Percentiles rank a stretch among this genome's conserved stretches.
Evolutionary conservation across 2,888 invertebrate species (phyloP).

Genomic region (Dasypogon diadema): DNA sequence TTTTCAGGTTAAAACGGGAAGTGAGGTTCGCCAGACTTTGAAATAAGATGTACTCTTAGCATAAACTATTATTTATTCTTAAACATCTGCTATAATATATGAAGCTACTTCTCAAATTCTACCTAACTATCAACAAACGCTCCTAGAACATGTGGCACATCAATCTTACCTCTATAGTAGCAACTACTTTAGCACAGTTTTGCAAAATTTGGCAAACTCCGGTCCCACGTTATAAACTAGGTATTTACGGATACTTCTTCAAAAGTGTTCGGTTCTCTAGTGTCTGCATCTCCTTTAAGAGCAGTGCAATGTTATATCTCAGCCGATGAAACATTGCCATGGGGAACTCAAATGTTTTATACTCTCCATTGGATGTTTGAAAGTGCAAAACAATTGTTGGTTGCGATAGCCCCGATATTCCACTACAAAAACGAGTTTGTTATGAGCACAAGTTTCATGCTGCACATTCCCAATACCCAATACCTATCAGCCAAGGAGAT

Average conservation of each 20-base stretch:
- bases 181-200: slow-evolving; percentile 25
- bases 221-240: neutral
- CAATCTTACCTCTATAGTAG: slow-evolving; percentile 8
- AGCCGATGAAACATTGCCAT: slow-evolving; percentile 71
- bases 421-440: too few species aligned
- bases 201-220: slow-evolving; percentile 32
- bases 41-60: too few species aligned
- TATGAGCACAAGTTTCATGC: too few species aligned
- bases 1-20: too few species aligned
- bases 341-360: slow-evolving; percentile 70
- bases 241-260: slow-evolving; percentile 63
- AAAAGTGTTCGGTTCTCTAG: slow-evolving; percentile 69
- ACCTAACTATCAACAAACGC: neutral
- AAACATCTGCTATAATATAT: too few species aligned
- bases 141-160: slow-evolving; percentile 26
- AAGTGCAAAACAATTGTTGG: slow-evolving; percentile 71
- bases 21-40: too few species aligned
- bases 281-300: slow-evolving; percentile 70
- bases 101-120: too few species aligned
- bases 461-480: too few species aligned
- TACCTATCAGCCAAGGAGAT: slow-evolving; percentile 71
- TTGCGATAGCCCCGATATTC: slow-evolving; percentile 67
- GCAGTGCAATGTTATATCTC: slow-evolving; percentile 69
- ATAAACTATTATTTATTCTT: too few species aligned
- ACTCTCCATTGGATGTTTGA: slow-evolving; percentile 68